phyloP scores from a whole-genome alignment of 2,113 vertebrate species.

The Apus apus region DNA sequence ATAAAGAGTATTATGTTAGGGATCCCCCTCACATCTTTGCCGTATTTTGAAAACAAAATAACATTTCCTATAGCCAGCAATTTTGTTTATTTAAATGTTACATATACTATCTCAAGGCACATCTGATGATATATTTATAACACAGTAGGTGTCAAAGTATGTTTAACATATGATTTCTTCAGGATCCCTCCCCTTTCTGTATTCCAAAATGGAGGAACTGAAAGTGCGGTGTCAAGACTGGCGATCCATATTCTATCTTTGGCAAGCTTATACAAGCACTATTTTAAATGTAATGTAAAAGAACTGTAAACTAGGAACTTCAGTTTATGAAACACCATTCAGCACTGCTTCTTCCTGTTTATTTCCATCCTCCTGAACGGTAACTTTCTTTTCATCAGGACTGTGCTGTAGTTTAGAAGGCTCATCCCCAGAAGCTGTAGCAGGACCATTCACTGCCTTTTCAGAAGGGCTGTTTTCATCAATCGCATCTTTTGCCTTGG shows the following conservation, averaged over 20 bases:
- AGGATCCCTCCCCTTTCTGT: conserved; percentile 87
- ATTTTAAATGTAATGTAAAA: conserved; percentile 90
- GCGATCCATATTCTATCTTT: conserved; percentile 98
- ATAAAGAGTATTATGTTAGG: conserved; percentile 88
- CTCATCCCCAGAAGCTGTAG: conserved; percentile 77
- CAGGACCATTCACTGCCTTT: conserved; percentile 87
- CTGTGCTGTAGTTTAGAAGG: conserved; percentile 77
- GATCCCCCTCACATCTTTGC: conserved; percentile 82
- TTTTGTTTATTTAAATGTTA: conserved; percentile 90
- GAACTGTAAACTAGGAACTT: conserved; percentile 86
- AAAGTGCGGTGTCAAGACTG: conserved; percentile 92
- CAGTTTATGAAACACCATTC: conserved; percentile 94
- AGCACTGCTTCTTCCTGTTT: conserved; percentile 86
- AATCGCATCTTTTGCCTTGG: conserved; percentile 87
- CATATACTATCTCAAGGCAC: conserved; percentile 99
- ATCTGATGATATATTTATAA: conserved; percentile 96
- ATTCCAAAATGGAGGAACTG: conserved; percentile 90
- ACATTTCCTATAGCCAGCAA: conserved; percentile 94
- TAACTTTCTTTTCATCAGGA: conserved; percentile 82
- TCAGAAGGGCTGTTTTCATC: conserved; percentile 86
- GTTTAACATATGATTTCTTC: conserved; percentile 84
- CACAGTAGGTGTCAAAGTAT: conserved; percentile 89
- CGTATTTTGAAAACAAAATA: conserved; percentile 90
- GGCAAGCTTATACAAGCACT: conserved; percentile 99
- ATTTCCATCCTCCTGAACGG: conserved; percentile 80